Percentiles rank a stretch among this genome's conserved stretches.
These are phyloP conservation scores for Drosophila kurseongensis DNA, from an alignment of 1,140 invertebrate species.

Conservation along the genomic window DNA sequence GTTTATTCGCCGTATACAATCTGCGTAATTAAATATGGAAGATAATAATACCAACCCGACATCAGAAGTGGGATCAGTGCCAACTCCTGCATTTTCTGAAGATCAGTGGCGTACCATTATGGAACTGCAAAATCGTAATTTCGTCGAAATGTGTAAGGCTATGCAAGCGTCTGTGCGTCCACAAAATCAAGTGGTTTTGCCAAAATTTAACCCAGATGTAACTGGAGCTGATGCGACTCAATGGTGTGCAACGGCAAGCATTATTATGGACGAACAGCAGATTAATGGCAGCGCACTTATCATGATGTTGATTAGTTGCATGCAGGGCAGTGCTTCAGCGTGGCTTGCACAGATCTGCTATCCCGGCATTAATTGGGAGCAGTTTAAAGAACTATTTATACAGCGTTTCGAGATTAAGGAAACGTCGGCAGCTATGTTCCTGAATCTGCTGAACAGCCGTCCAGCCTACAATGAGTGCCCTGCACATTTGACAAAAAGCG, in stretches of 20 bases:
- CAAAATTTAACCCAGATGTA: neutral
- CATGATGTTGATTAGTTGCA: slow-evolving; percentile 13
- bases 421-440: too few species aligned
- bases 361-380: neutral
- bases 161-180: slow-evolving; percentile 13
- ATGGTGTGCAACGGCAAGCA: too few species aligned
- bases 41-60: too few species aligned
- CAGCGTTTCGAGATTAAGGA: too few species aligned
- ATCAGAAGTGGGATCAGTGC: too few species aligned
- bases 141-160: slow-evolving; percentile 12
- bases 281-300: slow-evolving; percentile 11
- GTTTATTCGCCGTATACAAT: too few species aligned
- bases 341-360: neutral
- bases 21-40: too few species aligned
- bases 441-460: slow-evolving; percentile 21
- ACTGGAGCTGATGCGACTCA: too few species aligned
- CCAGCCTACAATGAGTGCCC: slow-evolving; percentile 12
- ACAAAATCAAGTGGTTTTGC: slow-evolving; percentile 1
- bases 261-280: slow-evolving; percentile 6
- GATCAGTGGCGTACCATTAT: neutral
- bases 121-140: neutral
- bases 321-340: slow-evolving; percentile 6
- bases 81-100: slow-evolving; percentile 6
- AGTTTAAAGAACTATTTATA: slow-evolving; percentile 11
- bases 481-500: slow-evolving; percentile 1